A percentile compares a stretch with the other conserved stretches of the same genome.
Evolutionary conservation across 2,113 vertebrate genomes (phyloP).

Genomic region (Eurypyga helias): DNA sequence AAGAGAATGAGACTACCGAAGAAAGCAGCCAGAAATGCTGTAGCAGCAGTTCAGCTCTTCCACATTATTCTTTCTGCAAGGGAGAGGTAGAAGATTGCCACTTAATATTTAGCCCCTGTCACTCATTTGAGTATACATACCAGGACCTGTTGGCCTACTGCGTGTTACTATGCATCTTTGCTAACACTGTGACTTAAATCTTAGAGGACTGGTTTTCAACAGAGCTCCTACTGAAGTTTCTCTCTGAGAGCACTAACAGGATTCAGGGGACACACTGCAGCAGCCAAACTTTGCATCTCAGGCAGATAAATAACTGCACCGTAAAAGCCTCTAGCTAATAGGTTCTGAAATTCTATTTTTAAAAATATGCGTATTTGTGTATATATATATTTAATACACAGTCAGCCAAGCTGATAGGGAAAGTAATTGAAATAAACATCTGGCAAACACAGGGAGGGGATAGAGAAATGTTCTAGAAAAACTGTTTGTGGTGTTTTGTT

Average conservation of each 20-base stretch:
- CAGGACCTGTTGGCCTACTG: neutral
- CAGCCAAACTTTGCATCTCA: neutral
- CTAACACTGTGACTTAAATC: neutral
- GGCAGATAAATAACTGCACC: neutral
- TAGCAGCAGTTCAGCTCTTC: neutral
- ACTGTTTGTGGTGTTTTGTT: neutral
- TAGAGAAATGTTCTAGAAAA: neutral
- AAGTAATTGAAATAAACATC: neutral
- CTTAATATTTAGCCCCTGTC: slow-evolving; percentile 25
- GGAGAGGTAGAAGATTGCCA: neutral
- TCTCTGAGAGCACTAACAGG: neutral
- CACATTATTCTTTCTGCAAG: neutral
- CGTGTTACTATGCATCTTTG: neutral
- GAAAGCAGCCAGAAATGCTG: neutral
- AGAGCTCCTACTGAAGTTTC: neutral
- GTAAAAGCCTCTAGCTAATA: neutral
- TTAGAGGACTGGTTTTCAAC: neutral
- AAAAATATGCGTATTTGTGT: accelerated
- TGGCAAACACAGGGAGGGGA: neutral
- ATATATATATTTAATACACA: neutral
- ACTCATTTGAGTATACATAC: neutral
- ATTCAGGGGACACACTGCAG: neutral
- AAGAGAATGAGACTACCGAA: neutral
- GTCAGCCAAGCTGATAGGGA: neutral
- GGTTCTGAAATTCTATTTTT: neutral